Evolutionary conservation across 2,888 invertebrate species (phyloP).

Genomic region (Lamellibrachia satsuma): DNA sequence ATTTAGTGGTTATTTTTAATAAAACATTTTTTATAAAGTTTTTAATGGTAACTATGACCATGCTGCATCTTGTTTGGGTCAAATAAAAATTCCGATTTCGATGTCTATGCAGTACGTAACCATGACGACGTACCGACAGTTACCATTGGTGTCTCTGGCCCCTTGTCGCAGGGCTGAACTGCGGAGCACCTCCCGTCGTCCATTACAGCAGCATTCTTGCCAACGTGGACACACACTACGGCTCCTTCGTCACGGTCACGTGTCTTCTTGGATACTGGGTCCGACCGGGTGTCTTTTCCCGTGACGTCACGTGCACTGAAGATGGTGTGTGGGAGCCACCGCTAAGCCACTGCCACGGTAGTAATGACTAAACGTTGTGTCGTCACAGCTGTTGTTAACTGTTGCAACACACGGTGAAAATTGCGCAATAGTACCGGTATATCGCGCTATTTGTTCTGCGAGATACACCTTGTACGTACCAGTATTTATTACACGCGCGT

Average conservation of each 20-base stretch:
- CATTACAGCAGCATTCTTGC: neutral
- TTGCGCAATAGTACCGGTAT: no score
- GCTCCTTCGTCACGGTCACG: neutral
- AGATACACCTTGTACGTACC: no score
- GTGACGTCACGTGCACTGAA: neutral
- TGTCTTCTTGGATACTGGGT: neutral
- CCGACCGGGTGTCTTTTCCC: neutral
- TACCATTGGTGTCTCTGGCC: neutral
- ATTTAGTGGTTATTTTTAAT: no score
- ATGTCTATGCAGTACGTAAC: neutral
- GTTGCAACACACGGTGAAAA: no score
- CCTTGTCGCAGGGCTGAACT: neutral
- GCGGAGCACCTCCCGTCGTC: neutral
- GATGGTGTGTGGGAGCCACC: neutral
- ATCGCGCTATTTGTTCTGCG: no score
- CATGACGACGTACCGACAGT: neutral
- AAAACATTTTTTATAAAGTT: no score
- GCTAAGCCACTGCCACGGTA: neutral
- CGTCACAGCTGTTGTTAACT: no score
- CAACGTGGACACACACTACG: neutral
- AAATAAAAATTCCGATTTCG: no score
- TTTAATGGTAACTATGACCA: no score
- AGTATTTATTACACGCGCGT: no score
- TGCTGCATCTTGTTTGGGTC: no score
- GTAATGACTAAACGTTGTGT: neutral